Evolutionary conservation across 2,888 invertebrate genomes (phyloP), one percentile per base, ranked within the genome.

Genomic region (Drosophila kambysellisi): DNA sequence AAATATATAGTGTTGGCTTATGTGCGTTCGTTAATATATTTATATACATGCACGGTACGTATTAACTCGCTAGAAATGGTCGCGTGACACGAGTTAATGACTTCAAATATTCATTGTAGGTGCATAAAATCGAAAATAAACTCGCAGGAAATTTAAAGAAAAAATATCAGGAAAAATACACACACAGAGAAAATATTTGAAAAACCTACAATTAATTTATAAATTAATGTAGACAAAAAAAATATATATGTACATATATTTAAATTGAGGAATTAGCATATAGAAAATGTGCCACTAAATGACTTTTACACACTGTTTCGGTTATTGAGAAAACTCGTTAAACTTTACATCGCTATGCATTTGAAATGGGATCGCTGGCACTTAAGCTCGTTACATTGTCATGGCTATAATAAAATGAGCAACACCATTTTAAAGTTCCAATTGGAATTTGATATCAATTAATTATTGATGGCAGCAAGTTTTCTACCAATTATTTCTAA

Each of bases 381-480:
- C 48, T 33, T n/a, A n/a, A 29, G 20, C 32, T 61, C 11, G 25
- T 8, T 29, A 35, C n/a, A 29, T 6, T 43, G 9, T 2, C 56
- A 70, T 50, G 48, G 32, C 54, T 41, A 50, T 63, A 35, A 54
- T 9, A n/a, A n/a, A 41, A 48, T 62, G 70, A 78, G 37, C 74
- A 74, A 66, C 57, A 41, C 35, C 29, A 59, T 54, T 46, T 35
- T 9, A 3, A 35, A 30, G 39, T 52, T 64, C 12, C 81, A 70
- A 64, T 73, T 88, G 86, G 88, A 88, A 88, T 86, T 88, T 88
- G 84, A 74, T 53, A 83, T 68, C 79, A 63, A 83, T 81, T 76
- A 75, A 82, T 82, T 82, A 71, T 17, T 52, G 65, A 32, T 67
- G n/a, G 46, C 17, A 48, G 12, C 57, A 30, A 48, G 53, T 25